phyloP scores from a whole-genome alignment of 1,140 invertebrate species.

The Homarus americanus region DNA sequence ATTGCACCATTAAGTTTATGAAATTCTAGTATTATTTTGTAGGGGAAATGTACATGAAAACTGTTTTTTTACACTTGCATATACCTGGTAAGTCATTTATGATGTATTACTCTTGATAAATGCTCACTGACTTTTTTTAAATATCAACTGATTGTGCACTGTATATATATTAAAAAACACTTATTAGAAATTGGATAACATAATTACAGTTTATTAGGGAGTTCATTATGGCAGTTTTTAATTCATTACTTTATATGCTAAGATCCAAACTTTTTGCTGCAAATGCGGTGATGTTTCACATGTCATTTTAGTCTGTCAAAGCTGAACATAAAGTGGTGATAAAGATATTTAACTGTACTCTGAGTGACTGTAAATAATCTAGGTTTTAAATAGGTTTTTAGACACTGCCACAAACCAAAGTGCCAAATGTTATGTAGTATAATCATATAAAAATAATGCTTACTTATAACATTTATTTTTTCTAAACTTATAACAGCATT shows the following conservation, averaged over 20 bases:
- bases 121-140: no score
- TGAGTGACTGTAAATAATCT: not conserved
- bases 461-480: not conserved
- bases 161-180: not conserved
- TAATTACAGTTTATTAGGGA: not conserved
- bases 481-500: not conserved
- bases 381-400: slow-evolving; percentile 1
- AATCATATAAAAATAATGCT: not conserved
- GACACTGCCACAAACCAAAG: slow-evolving; percentile 32
- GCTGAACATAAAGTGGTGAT: not conserved
- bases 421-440: not conserved
- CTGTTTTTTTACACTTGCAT: no score
- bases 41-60: no score
- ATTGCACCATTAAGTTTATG: no score
- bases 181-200: not conserved
- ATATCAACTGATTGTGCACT: not conserved
- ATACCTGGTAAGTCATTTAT: no score
- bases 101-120: no score
- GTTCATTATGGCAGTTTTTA: not conserved
- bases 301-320: not conserved
- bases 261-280: no score
- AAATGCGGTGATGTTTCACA: not conserved
- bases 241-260: not conserved
- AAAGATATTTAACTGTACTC: not conserved
- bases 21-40: no score